Evolutionary conservation across 2,888 invertebrate species (phyloP).

Genomic region (Malthinus seriepunctatus): DNA sequence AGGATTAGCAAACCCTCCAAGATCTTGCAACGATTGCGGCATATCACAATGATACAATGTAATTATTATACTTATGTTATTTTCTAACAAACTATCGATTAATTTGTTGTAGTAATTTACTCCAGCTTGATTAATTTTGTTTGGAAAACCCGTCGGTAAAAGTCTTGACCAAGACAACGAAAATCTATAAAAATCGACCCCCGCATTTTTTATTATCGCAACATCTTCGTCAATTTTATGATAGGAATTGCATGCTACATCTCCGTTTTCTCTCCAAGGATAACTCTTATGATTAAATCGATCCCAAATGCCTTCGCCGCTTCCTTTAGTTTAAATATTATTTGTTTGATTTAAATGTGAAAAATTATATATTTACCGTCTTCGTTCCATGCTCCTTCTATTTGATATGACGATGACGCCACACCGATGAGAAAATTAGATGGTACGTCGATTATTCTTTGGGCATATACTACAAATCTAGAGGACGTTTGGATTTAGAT

Average conservation of each 20-base stretch:
- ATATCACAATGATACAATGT: constrained; percentile 72
- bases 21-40: constrained; percentile 54
- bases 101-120: constrained; percentile 65
- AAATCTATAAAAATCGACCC: constrained; percentile 60
- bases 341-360: background rate
- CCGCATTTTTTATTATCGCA: constrained; percentile 58
- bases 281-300: constrained; percentile 51
- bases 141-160: constrained; percentile 59
- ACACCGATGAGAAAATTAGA: constrained; percentile 4
- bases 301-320: constrained; percentile 60
- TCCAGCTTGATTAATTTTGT: constrained; percentile 63
- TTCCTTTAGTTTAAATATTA: constrained; percentile 41
- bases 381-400: constrained; percentile 12
- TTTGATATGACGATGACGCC: constrained; percentile 4
- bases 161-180: constrained; percentile 69
- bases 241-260: constrained; percentile 28
- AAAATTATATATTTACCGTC: constrained; percentile 7
- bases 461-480: no score
- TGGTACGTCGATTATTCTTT: background rate
- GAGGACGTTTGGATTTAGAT: no score
- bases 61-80: constrained; percentile 61
- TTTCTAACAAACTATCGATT: constrained; percentile 57
- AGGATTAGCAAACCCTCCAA: constrained; percentile 27
- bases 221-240: constrained; percentile 24
- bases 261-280: constrained; percentile 48